Percentiles rank a stretch among this genome's conserved stretches.
These are phyloP conservation scores for Orycteropus afer DNA, from an alignment of 2,113 vertebrate genomes.

Conservation along the genomic window DNA sequence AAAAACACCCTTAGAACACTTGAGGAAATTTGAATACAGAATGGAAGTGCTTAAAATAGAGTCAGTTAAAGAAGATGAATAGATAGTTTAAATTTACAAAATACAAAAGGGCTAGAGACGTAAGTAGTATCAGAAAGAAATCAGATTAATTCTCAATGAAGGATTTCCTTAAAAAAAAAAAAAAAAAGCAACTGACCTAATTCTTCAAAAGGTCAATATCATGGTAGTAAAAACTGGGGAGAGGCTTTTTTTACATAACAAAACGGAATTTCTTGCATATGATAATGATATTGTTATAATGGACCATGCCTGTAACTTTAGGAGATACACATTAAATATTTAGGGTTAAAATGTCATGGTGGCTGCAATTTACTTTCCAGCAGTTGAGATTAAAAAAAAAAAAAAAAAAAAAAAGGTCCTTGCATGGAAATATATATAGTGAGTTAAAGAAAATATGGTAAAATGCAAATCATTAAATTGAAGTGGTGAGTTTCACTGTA, in stretches of 20 bases:
- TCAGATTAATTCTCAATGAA: not conserved
- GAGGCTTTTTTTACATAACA: not conserved
- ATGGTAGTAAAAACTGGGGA: not conserved
- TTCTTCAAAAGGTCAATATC: not conserved
- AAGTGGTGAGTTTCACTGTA: not conserved
- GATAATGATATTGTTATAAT: not conserved
- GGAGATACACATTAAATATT: not conserved
- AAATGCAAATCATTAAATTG: not conserved
- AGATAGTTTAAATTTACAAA: constrained; percentile 26
- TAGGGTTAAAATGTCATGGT: not conserved
- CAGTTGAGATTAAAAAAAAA: not conserved
- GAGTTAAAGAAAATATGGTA: not conserved
- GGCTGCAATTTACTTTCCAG: not conserved
- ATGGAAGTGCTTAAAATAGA: not conserved
- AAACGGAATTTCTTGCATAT: not conserved
- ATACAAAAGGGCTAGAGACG: not conserved
- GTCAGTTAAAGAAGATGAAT: not conserved
- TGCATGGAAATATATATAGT: not conserved
- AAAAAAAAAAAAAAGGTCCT: too few relatives aligned
- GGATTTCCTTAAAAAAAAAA: not conserved
- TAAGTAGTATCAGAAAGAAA: constrained; percentile 16
- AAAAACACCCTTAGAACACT: constrained; percentile 38
- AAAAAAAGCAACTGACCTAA: not conserved
- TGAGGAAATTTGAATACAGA: constrained; percentile 36
- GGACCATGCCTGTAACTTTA: not conserved